Evolutionary conservation across 2,888 invertebrate genomes (phyloP), one percentile per base, ranked within the genome.

Genomic region (Timema cristinae): DNA sequence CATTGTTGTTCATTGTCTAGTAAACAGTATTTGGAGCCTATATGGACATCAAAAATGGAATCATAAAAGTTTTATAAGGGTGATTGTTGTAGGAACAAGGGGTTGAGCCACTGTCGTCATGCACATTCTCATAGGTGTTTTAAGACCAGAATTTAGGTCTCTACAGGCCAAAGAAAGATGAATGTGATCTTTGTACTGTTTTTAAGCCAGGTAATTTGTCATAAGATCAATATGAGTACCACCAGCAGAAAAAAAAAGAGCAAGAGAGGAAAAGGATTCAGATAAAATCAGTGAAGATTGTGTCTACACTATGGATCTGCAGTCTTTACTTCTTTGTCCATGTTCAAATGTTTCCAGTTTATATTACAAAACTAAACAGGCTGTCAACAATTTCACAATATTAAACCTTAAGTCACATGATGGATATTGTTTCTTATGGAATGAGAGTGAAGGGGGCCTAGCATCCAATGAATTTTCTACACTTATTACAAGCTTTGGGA

Each of bases 391-490:
- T 63, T 63, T 63, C 63, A 63, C 63, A 16, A 5, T 63, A 16
- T 63, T 63, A 10, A 16, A 63, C 13, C 16, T 63, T 8, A 63
- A 15, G 32, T 8, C 16, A 6, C 16, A 63, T 15, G 15, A 15
- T 16, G 63, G 63, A 15, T 63, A 63, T 63, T 63, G 63, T 63
- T 56, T 56, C 13, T 56, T 56, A 56, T 63, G 63, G 16, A 63
- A 63, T 63, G 63, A 63, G 32, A 63, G 11, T 15, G 63, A 63
- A 63, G 63, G 63, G 32, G 13, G 32, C 32, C 32, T 63, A 16
- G 13, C 16, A 15, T 8, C 63, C 63, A 63, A 63, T 15, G 63
- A 15, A 63, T 63, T 63, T 5, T 15, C 63, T 16, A 63, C 63
- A 15, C 8, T 63, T 15, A 16, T 63, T 15, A 63, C 63, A 63